Evolutionary conservation across 2,888 invertebrate species (phyloP), one percentile per base, ranked within the genome.

Genomic region (Sarcophaga carnaria): DNA sequence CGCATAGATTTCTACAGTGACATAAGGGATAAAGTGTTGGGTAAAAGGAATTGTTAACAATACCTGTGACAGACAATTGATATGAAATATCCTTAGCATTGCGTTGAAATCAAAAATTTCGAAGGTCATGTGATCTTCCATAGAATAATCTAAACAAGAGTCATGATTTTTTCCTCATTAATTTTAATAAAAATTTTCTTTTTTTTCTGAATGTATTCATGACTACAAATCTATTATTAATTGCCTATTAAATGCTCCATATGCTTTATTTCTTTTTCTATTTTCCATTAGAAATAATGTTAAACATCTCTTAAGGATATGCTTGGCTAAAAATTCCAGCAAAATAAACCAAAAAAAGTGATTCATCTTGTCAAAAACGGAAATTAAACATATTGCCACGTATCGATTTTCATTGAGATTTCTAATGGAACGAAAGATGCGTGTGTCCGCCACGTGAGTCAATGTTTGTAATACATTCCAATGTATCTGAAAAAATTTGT

Each of bases 361-460:
- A 8, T 49, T 27, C 17, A 74, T 75, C 81, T 60, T 75, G 75
- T 63, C 62, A 70, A 64, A 45, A 70, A n/a, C n/a, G 22, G 47
- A 47, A 72, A 66, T 66, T 27, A 20, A 72, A 71, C 71, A 83
- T 77, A 83, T 66, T 64, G 66, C 8, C 66, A 71, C 71, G 77
- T 77, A 83, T 66, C 59, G 66, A 4, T 60, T 71, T 70, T 27
- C 25, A 27, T 72, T 59, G 10, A 37, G 37, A 37, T 71, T 4
- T 25, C 12, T 54, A 66, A 76, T 14, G 70, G 11, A 69, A 66
- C 49, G 66, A 27, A 54, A 60, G 69, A 54, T 27, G 49, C 80
- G 80, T 80, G 84, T 84, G 84, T 84, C 84, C 49, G 75, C 20
- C 84, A 84, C 84, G 84, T 74, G 84, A 80, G 49, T 47, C 17